Evolutionary conservation across 2,797 vertebrate species (phyloP).

Genomic region (Macrochelys suwanniensis): DNA sequence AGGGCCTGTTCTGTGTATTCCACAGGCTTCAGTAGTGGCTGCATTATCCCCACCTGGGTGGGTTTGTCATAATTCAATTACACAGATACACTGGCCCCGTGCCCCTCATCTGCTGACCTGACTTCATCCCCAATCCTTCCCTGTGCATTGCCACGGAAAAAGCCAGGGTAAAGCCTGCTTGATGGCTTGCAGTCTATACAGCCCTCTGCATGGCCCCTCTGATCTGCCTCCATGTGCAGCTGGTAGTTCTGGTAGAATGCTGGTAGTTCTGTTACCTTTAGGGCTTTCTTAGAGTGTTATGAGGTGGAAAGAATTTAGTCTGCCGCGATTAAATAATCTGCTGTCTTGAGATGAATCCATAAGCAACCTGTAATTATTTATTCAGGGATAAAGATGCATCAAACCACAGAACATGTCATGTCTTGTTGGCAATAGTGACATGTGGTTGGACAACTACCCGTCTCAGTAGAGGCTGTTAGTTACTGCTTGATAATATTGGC

Average conservation of each 20-base stretch:
- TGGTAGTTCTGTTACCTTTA: accelerated
- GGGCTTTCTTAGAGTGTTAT: not conserved
- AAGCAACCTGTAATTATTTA: not conserved
- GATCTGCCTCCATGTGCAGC: accelerated
- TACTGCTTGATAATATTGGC: not conserved
- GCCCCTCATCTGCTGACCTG: not conserved
- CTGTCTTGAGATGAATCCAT: not conserved
- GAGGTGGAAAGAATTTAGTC: not conserved
- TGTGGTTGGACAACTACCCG: not conserved
- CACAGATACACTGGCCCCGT: not conserved
- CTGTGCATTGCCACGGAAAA: not conserved
- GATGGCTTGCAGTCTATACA: not conserved
- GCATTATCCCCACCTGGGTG: accelerated
- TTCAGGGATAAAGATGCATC: not conserved
- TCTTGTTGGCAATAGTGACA: not conserved
- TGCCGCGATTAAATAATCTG: not conserved
- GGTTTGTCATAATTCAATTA: not conserved
- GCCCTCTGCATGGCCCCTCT: not conserved
- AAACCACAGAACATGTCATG: not conserved
- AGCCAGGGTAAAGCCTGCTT: not conserved
- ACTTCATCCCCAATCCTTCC: not conserved
- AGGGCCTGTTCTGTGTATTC: not conserved
- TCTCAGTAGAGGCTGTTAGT: not conserved
- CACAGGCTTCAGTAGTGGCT: accelerated
- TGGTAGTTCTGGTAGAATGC: not conserved